Evolutionary conservation across 2,888 invertebrate genomes (phyloP).

Genomic region (Smittia sp.): DNA sequence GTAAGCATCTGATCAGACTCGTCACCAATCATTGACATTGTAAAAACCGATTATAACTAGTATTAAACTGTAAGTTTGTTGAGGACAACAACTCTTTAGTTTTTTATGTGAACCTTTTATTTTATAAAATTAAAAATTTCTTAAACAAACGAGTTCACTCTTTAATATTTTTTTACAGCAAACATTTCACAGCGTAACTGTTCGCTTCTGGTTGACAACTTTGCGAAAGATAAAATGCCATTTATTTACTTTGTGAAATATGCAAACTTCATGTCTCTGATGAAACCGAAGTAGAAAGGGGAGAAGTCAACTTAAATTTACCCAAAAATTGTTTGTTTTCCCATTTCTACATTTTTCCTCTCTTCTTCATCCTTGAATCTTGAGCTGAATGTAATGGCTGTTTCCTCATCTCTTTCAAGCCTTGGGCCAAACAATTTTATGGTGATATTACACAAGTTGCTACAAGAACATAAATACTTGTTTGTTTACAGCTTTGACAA

Average conservation of each 20-base stretch:
- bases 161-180: neutral
- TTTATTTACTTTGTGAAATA: constrained; percentile 8
- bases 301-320: constrained; percentile 6
- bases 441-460: constrained; percentile 27
- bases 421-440: constrained; percentile 36
- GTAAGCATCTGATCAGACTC: neutral
- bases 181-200: no score
- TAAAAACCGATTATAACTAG: no score
- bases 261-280: neutral
- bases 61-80: no score
- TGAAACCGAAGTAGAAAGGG: no score
- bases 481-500: neutral
- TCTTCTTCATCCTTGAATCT: constrained; percentile 20
- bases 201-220: neutral
- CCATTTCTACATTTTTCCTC: neutral
- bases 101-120: neutral
- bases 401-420: constrained; percentile 4
- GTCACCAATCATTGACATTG: no score
- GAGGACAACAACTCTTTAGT: neutral
- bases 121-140: neutral
- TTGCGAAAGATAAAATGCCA: neutral
- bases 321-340: neutral
- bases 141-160: neutral
- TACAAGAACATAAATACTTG: constrained; percentile 33
- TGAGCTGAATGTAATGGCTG: constrained; percentile 17